Percentiles rank a stretch among this genome's conserved stretches.
These are phyloP conservation scores for Phalanger gymnotis DNA, from an alignment of 2,797 vertebrate species.

Conservation along the genomic window DNA sequence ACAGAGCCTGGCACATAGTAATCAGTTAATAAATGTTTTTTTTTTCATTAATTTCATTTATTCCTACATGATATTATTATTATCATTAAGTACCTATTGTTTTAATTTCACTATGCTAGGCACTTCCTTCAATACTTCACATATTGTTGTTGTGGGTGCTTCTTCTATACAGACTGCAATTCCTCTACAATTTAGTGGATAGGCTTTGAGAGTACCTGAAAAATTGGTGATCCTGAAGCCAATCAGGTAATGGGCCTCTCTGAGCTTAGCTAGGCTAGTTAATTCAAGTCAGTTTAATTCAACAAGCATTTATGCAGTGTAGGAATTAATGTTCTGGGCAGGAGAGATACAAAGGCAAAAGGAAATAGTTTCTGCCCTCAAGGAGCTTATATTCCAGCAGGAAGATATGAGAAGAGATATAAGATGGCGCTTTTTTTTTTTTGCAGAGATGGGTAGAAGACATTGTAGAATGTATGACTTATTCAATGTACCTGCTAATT, in stretches of 20 bases:
- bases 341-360: not conserved
- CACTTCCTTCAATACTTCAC: not conserved
- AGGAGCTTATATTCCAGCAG: not conserved
- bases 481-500: not conserved
- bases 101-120: slow-evolving; percentile 1
- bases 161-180: slow-evolving; percentile 10
- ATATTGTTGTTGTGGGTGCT: not conserved
- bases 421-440: not conserved
- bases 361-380: not conserved
- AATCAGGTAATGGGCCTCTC: not conserved
- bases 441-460: not conserved
- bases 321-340: not conserved
- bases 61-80: not conserved
- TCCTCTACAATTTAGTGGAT: not conserved
- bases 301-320: not conserved
- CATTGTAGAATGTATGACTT: not conserved
- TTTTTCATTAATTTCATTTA: not conserved
- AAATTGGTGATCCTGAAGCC: not conserved
- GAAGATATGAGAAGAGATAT: not conserved
- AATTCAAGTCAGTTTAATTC: not conserved
- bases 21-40: not conserved
- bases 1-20: not conserved
- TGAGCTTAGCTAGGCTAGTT: not conserved
- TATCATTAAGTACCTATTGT: not conserved
- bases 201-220: not conserved